Evolutionary conservation across 2,113 vertebrate species (phyloP).

Genomic region (Odocoileus hemionus): DNA sequence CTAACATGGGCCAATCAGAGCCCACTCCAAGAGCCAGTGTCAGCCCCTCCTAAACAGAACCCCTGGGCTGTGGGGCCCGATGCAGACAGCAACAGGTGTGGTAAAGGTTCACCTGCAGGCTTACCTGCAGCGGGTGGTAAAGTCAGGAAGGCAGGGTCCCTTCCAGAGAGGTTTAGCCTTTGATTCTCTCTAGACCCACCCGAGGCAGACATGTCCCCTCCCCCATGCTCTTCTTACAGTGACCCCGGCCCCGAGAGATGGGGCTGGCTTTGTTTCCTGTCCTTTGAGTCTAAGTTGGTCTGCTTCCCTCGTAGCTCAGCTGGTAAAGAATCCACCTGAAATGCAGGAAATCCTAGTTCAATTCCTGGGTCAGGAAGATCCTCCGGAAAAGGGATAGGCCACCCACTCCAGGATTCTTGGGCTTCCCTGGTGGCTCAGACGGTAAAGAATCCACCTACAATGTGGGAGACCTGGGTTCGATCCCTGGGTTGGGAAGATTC

Average conservation of each 20-base stretch:
- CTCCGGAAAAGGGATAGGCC: neutral
- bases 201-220: neutral
- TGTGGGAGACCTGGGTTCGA: neutral
- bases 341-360: neutral
- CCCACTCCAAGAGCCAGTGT: neutral
- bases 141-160: neutral
- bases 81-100: neutral
- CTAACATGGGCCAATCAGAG: neutral
- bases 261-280: neutral
- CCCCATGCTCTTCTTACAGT: neutral
- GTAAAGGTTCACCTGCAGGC: neutral
- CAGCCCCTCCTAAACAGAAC: neutral
- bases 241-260: neutral
- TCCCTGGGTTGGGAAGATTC: neutral
- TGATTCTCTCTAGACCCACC: neutral
- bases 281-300: neutral
- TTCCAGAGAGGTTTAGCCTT: neutral
- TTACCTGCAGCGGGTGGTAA: neutral
- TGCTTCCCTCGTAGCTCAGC: neutral
- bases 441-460: neutral
- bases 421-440: neutral
- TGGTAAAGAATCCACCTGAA: neutral
- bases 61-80: rapidly evolving
- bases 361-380: neutral
- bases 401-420: neutral